Base-by-base conservation (phyloP, 2,113 vertebrate species). In the Ranitomeya imitator region DNA sequence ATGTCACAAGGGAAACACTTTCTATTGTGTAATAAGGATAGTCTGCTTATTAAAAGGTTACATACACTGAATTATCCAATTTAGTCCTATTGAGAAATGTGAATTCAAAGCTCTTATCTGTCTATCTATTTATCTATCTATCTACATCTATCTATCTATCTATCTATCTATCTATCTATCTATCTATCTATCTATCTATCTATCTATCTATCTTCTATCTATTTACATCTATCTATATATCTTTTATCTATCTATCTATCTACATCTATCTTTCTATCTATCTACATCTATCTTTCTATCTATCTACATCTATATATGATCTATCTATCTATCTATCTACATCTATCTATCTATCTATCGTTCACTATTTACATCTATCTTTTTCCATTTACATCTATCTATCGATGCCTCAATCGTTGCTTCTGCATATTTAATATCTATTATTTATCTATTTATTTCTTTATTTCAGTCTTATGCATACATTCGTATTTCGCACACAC, bases 221-320 rank as follows among this genome's bases (percentile, higher is more conserved):
- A 60, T 60, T 15, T n/a, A n/a, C n/a, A 71, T 73, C 69, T 73
- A 73, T 73, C 69, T 73, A 73, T 73, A 26, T 73, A 73, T 73
- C 69, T 73, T n/a, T n/a, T n/a, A 31, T 73, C 26, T 31, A 31
- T 37, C 69, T 73, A 31, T 71, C 67, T 71, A 71, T 73, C 69
- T 73, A 37, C 26, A 71, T 73, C 69, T 73, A 37, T 73, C 69
- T 73, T 16, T 73, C 69, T n/a, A n/a, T 37, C 69, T 73, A 73
- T 31, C 23, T 73, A 73, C 37, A 73, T 73, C 69, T 73, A 31
- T 19, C 18, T 63, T 19, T 61, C 2, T 61, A 37, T 73, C 0
- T 73, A 73, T 74, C 26, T 45, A 74, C n/a, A n/a, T n/a, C n/a
- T n/a, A n/a, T n/a, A n/a, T n/a, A n/a, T n/a, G n/a, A n/a, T 37